Conservation (phyloP, 53 echinoderm and acorn worm species). For the Crossaster papposus region DNA sequence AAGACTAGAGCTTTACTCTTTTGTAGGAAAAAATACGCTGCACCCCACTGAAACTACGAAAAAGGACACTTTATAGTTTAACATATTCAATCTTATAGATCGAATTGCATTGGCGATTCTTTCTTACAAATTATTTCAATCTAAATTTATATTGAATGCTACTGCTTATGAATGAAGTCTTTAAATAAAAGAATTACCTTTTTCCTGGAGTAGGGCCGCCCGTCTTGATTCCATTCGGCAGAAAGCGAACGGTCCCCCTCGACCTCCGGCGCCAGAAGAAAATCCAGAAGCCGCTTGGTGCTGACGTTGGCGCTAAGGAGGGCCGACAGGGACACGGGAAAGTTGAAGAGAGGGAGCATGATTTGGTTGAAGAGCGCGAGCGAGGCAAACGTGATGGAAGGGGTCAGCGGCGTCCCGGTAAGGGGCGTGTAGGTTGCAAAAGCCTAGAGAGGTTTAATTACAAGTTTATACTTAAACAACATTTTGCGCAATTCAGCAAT, state of each 20-base stretch:
- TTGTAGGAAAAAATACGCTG: too few relatives aligned
- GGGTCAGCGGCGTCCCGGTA: constrained; percentile 70
- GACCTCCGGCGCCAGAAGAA: constrained; percentile 84
- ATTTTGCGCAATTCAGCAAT: too few relatives aligned
- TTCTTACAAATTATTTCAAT: background rate
- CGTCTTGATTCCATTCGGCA: background rate
- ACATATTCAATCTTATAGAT: too few relatives aligned
- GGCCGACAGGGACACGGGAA: constrained; percentile 78
- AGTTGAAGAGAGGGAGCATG: constrained; percentile 73
- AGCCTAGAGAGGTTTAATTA: constrained; percentile 48
- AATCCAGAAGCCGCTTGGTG: constrained; percentile 72
- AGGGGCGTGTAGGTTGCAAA: constrained; percentile 74
- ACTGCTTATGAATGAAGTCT: background rate
- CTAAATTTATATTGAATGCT: background rate
- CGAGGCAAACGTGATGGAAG: constrained; percentile 87
- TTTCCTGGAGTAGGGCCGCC: background rate
- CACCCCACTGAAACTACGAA: too few relatives aligned
- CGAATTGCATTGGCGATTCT: too few relatives aligned
- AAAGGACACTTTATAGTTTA: too few relatives aligned
- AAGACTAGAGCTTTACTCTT: too few relatives aligned
- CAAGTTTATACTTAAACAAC: background rate
- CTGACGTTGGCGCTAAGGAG: constrained; percentile 80
- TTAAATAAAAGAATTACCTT: background rate
- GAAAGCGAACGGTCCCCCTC: constrained; percentile 55
- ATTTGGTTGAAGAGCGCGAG: constrained; percentile 88